phyloP scores from a whole-genome alignment of 1,140 invertebrate genomes.

The Babylonia areolata region DNA sequence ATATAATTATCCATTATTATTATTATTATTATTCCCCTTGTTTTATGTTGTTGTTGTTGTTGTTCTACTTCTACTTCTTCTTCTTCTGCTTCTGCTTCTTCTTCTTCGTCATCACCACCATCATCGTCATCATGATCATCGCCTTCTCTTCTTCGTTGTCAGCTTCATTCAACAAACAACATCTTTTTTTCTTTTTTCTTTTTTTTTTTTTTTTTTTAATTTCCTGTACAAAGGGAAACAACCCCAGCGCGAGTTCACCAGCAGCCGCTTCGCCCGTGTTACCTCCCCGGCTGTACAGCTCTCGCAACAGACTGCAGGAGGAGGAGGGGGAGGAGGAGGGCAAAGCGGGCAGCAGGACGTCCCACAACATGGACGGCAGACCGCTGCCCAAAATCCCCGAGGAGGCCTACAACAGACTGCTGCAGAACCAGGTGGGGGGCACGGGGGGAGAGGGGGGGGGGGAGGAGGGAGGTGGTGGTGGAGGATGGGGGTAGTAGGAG shows the following conservation, averaged over 20 bases:
- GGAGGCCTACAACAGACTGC: constrained; percentile 48
- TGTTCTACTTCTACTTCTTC: too few relatives aligned
- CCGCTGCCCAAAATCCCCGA: constrained; percentile 53
- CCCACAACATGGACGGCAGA: constrained; percentile 33
- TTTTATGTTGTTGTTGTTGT: too few relatives aligned
- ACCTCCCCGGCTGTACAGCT: constrained; percentile 34
- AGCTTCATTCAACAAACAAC: too few relatives aligned
- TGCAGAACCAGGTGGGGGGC: not conserved
- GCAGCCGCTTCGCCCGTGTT: not conserved
- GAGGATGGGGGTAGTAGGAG: not conserved
- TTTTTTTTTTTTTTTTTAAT: too few relatives aligned
- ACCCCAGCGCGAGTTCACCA: not conserved
- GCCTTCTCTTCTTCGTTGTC: too few relatives aligned
- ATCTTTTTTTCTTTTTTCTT: too few relatives aligned
- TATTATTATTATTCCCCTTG: too few relatives aligned
- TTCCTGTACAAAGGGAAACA: not conserved
- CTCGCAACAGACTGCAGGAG: constrained; percentile 32
- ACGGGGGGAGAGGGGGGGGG: not conserved
- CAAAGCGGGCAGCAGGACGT: not conserved
- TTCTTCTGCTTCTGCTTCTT: too few relatives aligned
- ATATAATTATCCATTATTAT: too few relatives aligned
- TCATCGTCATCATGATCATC: too few relatives aligned
- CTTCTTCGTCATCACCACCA: too few relatives aligned
- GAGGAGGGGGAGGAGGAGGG: constrained; percentile 34
- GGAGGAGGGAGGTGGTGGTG: not conserved